Conservation (phyloP, 2,888 invertebrate species). For the Trissolcus japonicus region DNA sequence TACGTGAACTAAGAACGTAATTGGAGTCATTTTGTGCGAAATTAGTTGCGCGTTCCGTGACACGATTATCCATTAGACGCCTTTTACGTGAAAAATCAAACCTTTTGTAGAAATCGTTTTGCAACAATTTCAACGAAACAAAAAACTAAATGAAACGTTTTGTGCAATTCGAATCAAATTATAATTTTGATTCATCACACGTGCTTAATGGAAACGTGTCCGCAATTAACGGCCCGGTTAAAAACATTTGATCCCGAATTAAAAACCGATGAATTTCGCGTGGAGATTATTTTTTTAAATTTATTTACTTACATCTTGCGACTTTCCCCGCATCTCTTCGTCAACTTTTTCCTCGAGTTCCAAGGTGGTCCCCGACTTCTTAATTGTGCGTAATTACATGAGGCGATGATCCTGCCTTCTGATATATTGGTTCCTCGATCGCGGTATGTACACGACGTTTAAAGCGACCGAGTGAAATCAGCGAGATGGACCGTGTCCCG, state of each 20-base stretch:
- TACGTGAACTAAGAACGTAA: conserved; percentile 67
- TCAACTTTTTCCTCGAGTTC: conserved; percentile 5
- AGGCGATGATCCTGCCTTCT: conserved; percentile 25
- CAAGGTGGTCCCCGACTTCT: conserved; percentile 31
- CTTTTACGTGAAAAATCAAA: not conserved
- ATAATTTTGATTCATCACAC: not conserved
- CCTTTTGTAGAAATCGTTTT: not conserved
- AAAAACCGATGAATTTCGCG: conserved; percentile 8
- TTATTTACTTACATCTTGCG: conserved; percentile 7
- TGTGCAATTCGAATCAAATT: no score
- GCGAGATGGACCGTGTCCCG: conserved; percentile 30
- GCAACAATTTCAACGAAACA: no score
- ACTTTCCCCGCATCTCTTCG: not conserved
- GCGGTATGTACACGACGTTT: conserved; percentile 4
- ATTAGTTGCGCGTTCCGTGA: conserved; percentile 61
- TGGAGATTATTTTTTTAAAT: not conserved
- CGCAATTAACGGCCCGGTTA: no score
- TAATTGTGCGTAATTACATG: conserved; percentile 36
- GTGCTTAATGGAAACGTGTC: no score
- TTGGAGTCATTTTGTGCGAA: conserved; percentile 66
- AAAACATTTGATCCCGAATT: no score
- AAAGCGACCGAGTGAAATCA: conserved; percentile 34
- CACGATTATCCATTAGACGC: conserved; percentile 23
- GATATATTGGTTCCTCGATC: conserved; percentile 27
- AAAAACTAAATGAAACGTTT: no score